phyloP scores from a whole-genome alignment of 2,888 invertebrate species.

The Gasteruption jaculator region DNA sequence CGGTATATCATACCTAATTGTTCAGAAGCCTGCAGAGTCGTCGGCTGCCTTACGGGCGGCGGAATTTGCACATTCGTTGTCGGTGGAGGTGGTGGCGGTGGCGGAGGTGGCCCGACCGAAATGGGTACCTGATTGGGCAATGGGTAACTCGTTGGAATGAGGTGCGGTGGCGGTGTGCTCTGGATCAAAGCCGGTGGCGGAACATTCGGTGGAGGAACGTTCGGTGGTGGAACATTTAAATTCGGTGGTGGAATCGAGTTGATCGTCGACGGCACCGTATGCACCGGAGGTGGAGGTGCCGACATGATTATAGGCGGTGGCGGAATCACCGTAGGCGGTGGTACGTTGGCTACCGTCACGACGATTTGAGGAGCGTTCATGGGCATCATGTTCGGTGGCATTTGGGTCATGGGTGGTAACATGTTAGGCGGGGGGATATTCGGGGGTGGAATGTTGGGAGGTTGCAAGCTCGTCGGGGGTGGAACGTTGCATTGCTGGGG shows the following conservation, averaged over 20 bases:
- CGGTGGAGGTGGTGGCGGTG: too few species aligned
- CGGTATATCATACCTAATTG: conserved; percentile 36
- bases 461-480: conserved; percentile 27
- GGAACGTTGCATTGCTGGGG: conserved; percentile 30
- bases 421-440: conserved; percentile 36
- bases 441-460: conserved; percentile 41
- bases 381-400: conserved; percentile 41
- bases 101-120: conserved; percentile 36
- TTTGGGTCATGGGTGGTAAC: conserved; percentile 40
- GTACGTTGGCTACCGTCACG: conserved; percentile 35
- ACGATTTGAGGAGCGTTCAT: conserved; percentile 36
- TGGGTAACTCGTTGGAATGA: conserved; percentile 38
- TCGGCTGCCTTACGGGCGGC: conserved; percentile 37
- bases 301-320: conserved; percentile 40
- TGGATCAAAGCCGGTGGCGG: conserved; percentile 31
- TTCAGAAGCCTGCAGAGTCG: conserved; percentile 33
- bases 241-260: conserved; percentile 44
- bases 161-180: conserved; percentile 32
- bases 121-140: conserved; percentile 41
- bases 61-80: conserved; percentile 45
- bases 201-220: conserved; percentile 37
- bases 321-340: conserved; percentile 40
- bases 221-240: conserved; percentile 53
- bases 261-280: conserved; percentile 35
- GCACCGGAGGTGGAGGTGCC: conserved; percentile 39